Evolutionary conservation across 2,888 invertebrate genomes (phyloP).

Genomic region (Agonopterix arenella): DNA sequence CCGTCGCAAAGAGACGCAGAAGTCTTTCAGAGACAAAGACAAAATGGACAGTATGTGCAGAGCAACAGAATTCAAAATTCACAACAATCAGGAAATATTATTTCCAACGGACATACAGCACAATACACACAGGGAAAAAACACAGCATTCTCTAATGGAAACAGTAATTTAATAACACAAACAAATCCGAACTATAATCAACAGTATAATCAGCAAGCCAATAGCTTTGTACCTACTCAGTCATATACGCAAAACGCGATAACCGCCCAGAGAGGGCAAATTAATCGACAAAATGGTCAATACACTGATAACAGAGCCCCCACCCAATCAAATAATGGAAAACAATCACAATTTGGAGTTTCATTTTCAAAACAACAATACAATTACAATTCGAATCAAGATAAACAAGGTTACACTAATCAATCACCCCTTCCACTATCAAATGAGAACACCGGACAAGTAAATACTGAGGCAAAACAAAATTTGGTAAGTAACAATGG

Average conservation of each 20-base stretch:
- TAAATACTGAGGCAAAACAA: constrained; percentile 44
- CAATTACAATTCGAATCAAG: constrained; percentile 25
- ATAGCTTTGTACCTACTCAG: constrained; percentile 20
- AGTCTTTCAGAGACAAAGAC: constrained; percentile 43
- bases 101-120: constrained; percentile 34
- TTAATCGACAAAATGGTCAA: constrained; percentile 30
- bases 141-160: constrained; percentile 16
- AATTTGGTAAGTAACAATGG: constrained; percentile 59
- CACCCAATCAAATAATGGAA: constrained; percentile 23
- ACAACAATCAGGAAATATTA: constrained; percentile 25
- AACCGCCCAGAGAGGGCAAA: constrained; percentile 26
- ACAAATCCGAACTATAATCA: constrained; percentile 24
- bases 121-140: constrained; percentile 25
- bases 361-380: constrained; percentile 40
- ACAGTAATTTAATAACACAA: constrained; percentile 15
- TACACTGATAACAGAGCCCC: constrained; percentile 28
- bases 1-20: constrained; percentile 29
- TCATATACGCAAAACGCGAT: constrained; percentile 20
- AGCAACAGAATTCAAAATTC: constrained; percentile 18
- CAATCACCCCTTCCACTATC: constrained; percentile 24
- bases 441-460: constrained; percentile 29
- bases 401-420: constrained; percentile 19
- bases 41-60: constrained; percentile 35
- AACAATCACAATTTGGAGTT: constrained; percentile 28
- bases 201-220: constrained; percentile 29